Percentiles rank a stretch among this genome's conserved stretches.
phyloP scores from a whole-genome alignment of 2,888 invertebrate genomes.

The Oscheius sp. region DNA sequence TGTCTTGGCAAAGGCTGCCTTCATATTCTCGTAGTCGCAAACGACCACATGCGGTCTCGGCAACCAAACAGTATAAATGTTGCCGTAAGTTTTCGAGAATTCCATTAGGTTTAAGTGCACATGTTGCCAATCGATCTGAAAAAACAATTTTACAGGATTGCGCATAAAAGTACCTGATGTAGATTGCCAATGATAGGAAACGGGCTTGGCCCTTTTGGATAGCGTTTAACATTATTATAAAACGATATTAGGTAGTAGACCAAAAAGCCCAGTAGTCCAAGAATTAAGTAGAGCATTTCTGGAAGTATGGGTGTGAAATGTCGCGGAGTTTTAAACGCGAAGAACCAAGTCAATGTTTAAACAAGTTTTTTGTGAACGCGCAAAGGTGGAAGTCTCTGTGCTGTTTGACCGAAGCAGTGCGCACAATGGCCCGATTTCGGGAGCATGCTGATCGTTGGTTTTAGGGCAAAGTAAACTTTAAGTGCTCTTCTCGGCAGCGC shows the following conservation, averaged over 20 bases:
- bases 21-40: constrained; percentile 50
- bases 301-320: too few relatives aligned
- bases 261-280: constrained; percentile 3
- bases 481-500: too few relatives aligned
- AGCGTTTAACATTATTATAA: constrained; percentile 49
- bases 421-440: too few relatives aligned
- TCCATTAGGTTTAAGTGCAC: constrained; percentile 41
- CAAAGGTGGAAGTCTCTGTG: too few relatives aligned
- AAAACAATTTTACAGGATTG: background rate
- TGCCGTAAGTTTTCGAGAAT: constrained; percentile 56
- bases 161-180: constrained; percentile 15
- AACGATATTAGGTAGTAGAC: constrained; percentile 41
- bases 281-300: constrained; percentile 3
- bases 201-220: constrained; percentile 54
- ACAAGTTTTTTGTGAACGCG: too few relatives aligned
- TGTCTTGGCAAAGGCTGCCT: constrained; percentile 47
- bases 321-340: too few relatives aligned
- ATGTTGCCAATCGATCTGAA: constrained; percentile 43
- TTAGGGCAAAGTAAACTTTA: too few relatives aligned
- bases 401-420: too few relatives aligned
- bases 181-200: constrained; percentile 51
- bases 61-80: constrained; percentile 59
- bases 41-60: constrained; percentile 52
- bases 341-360: too few relatives aligned
- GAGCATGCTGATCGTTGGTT: too few relatives aligned